phyloP scores from a whole-genome alignment of 2,113 vertebrate species.

The Micronisus gabar region DNA sequence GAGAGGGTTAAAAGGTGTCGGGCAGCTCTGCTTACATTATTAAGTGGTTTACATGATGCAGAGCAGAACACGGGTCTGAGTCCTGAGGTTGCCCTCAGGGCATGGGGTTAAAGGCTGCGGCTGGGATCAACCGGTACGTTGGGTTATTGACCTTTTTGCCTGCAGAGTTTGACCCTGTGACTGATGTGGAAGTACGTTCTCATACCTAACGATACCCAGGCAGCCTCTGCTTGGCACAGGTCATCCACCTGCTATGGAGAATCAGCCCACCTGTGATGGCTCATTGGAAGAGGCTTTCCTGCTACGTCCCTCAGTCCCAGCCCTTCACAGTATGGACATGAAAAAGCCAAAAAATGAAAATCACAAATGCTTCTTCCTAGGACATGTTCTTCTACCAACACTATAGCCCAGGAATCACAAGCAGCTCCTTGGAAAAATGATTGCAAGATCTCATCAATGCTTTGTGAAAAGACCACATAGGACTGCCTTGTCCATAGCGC shows the following conservation, averaged over 20 bases:
- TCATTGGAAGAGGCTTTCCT: not conserved
- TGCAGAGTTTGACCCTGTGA: not conserved
- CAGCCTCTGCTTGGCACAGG: not conserved
- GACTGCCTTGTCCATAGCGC: accelerated
- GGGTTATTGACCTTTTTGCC: not conserved
- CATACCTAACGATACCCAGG: not conserved
- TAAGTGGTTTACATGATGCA: not conserved
- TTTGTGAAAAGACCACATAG: not conserved
- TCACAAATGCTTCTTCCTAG: not conserved
- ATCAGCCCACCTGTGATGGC: not conserved
- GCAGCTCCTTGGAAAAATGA: not conserved
- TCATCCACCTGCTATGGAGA: not conserved
- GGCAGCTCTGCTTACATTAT: not conserved
- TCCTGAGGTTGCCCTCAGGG: not conserved
- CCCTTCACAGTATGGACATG: not conserved
- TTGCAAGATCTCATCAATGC: not conserved
- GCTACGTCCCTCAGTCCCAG: not conserved
- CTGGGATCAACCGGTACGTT: not conserved
- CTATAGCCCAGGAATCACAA: not conserved
- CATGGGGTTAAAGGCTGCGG: not conserved
- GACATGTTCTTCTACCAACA: not conserved
- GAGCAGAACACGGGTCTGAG: not conserved
- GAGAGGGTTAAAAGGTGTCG: not conserved
- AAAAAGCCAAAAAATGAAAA: not conserved
- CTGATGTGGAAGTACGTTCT: not conserved